Conservation (phyloP, 2,888 invertebrate genomes). For the Oscheius sp. region DNA sequence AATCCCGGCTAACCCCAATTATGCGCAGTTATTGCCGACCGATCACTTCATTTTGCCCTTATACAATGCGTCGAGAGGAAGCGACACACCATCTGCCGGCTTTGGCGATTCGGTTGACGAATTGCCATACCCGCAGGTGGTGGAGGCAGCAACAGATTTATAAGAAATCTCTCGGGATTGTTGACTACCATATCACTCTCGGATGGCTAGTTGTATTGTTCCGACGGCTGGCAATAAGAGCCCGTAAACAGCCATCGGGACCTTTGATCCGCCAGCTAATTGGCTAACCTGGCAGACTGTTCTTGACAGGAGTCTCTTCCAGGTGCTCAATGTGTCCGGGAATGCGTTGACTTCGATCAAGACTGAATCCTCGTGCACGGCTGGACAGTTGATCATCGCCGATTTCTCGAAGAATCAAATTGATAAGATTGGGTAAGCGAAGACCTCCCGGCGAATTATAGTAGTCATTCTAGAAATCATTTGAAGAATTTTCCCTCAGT, state of each 20-base stretch:
- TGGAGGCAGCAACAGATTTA: not conserved
- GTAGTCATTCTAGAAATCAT: constrained; percentile 35
- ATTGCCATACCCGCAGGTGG: constrained; percentile 7
- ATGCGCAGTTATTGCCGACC: constrained; percentile 24
- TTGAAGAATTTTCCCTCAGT: constrained; percentile 39
- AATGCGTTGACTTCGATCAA: constrained; percentile 48
- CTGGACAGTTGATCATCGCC: constrained; percentile 62
- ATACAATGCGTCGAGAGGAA: constrained; percentile 25
- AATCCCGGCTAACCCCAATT: constrained; percentile 9
- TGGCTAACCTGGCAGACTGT: not conserved
- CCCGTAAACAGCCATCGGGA: not conserved
- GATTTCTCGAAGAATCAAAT: constrained; percentile 61
- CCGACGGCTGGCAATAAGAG: constrained; percentile 16
- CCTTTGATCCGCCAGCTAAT: constrained; percentile 15
- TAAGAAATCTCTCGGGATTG: not conserved
- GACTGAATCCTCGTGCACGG: constrained; percentile 45
- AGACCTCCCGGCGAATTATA: too few relatives aligned
- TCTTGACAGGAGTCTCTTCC: too few relatives aligned
- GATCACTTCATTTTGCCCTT: constrained; percentile 23
- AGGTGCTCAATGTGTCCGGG: constrained; percentile 63
- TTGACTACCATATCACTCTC: constrained; percentile 12
- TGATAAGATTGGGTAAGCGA: constrained; percentile 40
- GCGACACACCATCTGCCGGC: constrained; percentile 17
- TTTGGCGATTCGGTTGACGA: constrained; percentile 8
- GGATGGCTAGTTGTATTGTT: constrained; percentile 28